Conservation (phyloP, 2,113 vertebrate species). For the Nibea coibor region DNA sequence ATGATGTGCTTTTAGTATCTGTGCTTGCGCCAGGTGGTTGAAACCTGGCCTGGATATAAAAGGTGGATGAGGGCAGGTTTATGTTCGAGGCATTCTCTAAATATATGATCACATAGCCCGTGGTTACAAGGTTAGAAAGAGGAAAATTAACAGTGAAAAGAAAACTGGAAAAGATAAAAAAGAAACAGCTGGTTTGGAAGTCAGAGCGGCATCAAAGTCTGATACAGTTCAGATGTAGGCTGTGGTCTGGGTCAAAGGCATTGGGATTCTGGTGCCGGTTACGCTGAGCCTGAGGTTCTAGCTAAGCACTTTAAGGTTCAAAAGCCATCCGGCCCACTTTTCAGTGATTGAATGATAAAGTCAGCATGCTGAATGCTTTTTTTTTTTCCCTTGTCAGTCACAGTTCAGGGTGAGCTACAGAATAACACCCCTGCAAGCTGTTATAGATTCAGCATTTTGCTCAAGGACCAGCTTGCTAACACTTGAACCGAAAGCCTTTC, state of each 20-base stretch:
- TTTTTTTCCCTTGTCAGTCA: neutral
- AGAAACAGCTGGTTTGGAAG: conserved; percentile 4
- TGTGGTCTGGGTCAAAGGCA: conserved; percentile 15
- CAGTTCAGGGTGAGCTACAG: neutral
- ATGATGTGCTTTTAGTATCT: conserved; percentile 35
- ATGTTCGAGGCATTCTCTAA: neutral
- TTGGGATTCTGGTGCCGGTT: conserved; percentile 23
- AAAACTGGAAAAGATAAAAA: neutral
- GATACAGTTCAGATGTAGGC: neutral
- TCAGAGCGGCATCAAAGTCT: conserved; percentile 6
- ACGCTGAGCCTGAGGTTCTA: conserved; percentile 37
- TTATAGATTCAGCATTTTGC: conserved; percentile 20
- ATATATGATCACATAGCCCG: neutral
- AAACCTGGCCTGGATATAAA: conserved; percentile 1
- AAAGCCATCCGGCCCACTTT: conserved; percentile 29
- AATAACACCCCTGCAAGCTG: conserved; percentile 1
- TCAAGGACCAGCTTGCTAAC: neutral
- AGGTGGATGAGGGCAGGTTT: conserved; percentile 18
- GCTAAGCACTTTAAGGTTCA: conserved; percentile 50
- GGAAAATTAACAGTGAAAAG: neutral
- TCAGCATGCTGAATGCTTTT: conserved; percentile 26
- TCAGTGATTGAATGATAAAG: conserved; percentile 23
- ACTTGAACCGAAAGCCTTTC: conserved; percentile 12
- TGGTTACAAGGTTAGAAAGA: neutral
- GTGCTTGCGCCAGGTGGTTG: neutral